Evolutionary conservation across 2,113 vertebrate genomes (phyloP).

Genomic region (Chlamydotis undulata): DNA sequence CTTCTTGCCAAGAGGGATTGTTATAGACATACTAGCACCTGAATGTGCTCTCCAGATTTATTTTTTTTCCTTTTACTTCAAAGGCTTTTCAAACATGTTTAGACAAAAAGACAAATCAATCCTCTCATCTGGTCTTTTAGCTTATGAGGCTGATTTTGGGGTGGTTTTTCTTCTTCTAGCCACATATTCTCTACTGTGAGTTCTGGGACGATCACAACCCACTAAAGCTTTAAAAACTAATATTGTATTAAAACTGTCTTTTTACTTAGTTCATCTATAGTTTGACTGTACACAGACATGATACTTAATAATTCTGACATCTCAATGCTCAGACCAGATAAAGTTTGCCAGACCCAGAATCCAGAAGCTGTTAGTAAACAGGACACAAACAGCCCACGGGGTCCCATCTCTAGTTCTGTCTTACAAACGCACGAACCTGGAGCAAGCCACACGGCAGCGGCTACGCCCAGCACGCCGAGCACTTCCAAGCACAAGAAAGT

Average conservation of each 20-base stretch:
- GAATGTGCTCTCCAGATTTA: neutral
- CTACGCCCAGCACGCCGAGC: accelerated
- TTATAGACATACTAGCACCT: neutral
- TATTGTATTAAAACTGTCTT: neutral
- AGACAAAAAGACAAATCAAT: slow-evolving; percentile 2
- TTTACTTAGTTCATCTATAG: accelerated
- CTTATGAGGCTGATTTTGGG: neutral
- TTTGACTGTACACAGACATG: neutral
- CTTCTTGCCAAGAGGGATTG: neutral
- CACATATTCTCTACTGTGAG: neutral
- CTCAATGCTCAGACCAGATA: accelerated
- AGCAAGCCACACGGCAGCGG: neutral
- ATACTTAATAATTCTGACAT: neutral
- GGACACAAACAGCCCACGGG: neutral
- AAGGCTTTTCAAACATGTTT: slow-evolving; percentile 47
- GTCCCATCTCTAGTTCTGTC: neutral
- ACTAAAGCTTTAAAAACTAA: neutral
- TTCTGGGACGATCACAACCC: neutral
- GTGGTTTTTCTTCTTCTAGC: neutral
- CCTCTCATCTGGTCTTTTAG: neutral
- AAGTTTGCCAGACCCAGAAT: neutral
- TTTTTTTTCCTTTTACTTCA: neutral
- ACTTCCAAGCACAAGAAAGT: neutral
- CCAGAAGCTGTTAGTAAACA: neutral
- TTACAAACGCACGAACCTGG: neutral